Conservation (phyloP, 2,797 vertebrate genomes). For the Zalophus californianus region DNA sequence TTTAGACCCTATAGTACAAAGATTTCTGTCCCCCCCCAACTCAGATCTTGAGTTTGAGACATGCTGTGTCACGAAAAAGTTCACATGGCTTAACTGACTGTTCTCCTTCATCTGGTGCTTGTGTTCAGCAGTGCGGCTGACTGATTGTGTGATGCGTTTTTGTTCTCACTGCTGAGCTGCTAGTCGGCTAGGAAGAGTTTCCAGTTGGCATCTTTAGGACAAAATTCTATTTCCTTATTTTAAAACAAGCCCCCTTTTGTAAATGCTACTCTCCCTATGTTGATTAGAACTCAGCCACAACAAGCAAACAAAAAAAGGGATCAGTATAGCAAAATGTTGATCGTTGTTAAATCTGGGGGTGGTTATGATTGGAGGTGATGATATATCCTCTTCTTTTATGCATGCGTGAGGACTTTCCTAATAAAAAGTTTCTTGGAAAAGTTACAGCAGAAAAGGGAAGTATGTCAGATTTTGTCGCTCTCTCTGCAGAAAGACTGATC, state of each 20-base stretch:
- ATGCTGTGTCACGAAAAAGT: not conserved
- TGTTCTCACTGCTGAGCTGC: not conserved
- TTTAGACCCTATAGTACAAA: not conserved
- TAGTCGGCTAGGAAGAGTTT: not conserved
- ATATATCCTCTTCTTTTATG: not conserved
- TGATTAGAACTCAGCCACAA: slow-evolving; percentile 36
- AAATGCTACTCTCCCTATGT: not conserved
- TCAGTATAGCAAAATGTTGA: not conserved
- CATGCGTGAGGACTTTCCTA: not conserved
- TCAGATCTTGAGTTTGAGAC: not conserved
- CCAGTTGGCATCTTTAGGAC: not conserved
- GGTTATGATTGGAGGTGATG: not conserved
- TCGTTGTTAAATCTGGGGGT: not conserved
- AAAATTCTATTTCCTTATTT: not conserved
- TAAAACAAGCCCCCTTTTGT: not conserved
- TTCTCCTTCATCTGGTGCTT: not conserved
- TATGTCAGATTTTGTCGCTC: not conserved
- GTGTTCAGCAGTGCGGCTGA: not conserved
- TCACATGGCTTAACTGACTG: not conserved
- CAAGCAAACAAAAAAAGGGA: not conserved
- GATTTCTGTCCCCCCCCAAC: not conserved
- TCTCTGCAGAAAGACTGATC: slow-evolving; percentile 18
- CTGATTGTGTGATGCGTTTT: not conserved
- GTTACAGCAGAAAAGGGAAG: not conserved
- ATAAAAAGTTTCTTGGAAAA: not conserved